These are phyloP conservation scores for Tenualosa ilisha DNA, from an alignment of 2,797 vertebrate genomes.

Conservation along the genomic window DNA sequence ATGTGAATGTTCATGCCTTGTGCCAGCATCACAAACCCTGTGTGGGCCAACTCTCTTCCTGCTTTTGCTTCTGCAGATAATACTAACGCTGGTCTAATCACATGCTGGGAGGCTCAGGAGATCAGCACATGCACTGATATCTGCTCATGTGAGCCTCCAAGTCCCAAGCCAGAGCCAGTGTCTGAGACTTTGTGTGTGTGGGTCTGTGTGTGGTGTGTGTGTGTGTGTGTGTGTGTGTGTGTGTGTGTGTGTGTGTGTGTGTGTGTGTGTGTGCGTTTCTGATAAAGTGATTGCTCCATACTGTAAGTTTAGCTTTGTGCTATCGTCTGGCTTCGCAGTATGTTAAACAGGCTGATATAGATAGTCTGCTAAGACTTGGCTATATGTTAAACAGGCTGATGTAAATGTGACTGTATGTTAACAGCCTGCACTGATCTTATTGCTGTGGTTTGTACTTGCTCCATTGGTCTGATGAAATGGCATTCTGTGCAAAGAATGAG, in stretches of 20 bases:
- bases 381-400: no score
- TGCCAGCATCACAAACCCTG: no score
- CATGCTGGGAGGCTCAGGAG: not conserved
- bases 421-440: not conserved
- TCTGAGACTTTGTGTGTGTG: not conserved
- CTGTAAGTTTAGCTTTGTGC: no score
- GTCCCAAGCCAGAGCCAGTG: no score
- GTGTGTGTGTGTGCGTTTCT: not conserved
- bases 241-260: not conserved
- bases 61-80: not conserved
- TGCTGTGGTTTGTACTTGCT: not conserved
- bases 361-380: no score
- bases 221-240: not conserved
- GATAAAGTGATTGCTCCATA: no score
- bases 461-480: not conserved
- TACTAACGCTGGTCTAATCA: not conserved
- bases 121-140: not conserved
- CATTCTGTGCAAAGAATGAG: not conserved
- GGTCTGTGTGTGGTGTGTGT: constrained; percentile 4
- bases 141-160: not conserved
- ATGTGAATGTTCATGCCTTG: no score
- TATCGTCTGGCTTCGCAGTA: no score
- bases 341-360: no score
- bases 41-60: not conserved
- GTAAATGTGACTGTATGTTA: not conserved